Base-by-base conservation (phyloP, 2,797 vertebrate genomes). In the Benthosema pterotum region DNA sequence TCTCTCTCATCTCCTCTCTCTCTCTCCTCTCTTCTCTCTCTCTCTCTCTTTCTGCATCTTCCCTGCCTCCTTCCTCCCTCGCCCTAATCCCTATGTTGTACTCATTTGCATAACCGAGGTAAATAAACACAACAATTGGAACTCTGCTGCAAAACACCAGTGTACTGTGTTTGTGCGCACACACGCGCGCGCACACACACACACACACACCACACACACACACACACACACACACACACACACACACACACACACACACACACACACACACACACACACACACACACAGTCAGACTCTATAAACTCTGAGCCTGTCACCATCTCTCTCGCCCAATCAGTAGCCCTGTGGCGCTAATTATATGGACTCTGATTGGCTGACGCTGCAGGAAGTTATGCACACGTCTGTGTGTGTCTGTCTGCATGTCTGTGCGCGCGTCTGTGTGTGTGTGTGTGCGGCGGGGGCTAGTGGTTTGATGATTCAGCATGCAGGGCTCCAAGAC, bases 311-410 rank as follows among this genome's bases (percentile, higher is more conserved):
- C 64, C 64, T 49, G 57, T 63, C 62, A 60, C 17, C 74, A 52
- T n/a, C 58, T 42, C 58, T 32, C 42, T 63, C 22, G 0, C 42
- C 72, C 79, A 56, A 63, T 80, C 79, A 72, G 65, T 79, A 55
- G 38, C 63, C 78, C 72, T 42, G 67, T 42, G 0, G 75, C 8
- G 47, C 17, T 67, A 74, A 66, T 85, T 72, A 75, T 58, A 57
- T 57, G 64, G 67, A 62, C 73, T 16, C 67, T 74, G 79, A 87
- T 77, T 82, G 81, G 79, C 61, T 65, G 65, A 74, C 68, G 19
- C 18, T 1, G 62, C 51, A 28, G 68, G 52, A 61, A 25, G 22
- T 15, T 11, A 42, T 66, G 52, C 42, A 42, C 45, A 11, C 12
- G 5, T 57, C 42, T 14, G 19, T 53, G 51, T n/a, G n/a, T 28